These are phyloP conservation scores for Oeneis ivallda DNA, from an alignment of 2,888 invertebrate genomes.

Conservation along the genomic window DNA sequence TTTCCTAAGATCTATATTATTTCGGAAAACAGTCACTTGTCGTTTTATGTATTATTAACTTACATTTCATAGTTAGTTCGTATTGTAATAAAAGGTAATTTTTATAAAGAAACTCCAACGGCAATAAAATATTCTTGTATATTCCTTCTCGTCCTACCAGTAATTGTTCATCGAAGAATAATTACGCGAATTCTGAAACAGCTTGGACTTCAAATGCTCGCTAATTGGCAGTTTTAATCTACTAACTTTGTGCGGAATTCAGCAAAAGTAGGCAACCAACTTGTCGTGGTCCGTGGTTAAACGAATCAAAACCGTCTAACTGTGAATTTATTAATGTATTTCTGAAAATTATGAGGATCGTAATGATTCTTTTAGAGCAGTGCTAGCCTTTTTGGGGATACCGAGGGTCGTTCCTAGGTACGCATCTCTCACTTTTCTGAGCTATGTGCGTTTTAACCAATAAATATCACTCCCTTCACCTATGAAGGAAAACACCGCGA, in stretches of 20 bases:
- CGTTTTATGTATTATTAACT: not conserved
- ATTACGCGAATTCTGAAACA: conserved; percentile 78
- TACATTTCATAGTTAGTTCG: no score
- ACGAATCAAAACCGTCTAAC: conserved; percentile 73
- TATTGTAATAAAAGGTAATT: not conserved
- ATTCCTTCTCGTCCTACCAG: conserved; percentile 59
- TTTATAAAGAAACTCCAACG: not conserved
- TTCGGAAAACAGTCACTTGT: no score
- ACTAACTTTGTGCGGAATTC: conserved; percentile 78
- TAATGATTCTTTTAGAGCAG: conserved; percentile 59
- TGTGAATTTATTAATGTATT: conserved; percentile 73
- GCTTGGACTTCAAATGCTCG: conserved; percentile 78
- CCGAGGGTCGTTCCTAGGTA: no score
- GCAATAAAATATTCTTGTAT: conserved; percentile 56
- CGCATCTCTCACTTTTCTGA: no score
- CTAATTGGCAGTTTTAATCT: conserved; percentile 81
- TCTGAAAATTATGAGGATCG: conserved; percentile 63
- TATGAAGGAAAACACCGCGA: no score
- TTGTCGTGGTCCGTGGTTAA: conserved; percentile 74
- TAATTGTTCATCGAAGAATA: conserved; percentile 76
- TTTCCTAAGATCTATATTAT: no score
- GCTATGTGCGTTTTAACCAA: no score
- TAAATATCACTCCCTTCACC: no score
- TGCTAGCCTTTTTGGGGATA: no score
- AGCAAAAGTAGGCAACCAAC: conserved; percentile 73